Percentiles rank a stretch among this genome's conserved stretches.
Conservation (phyloP, 2,113 vertebrate genomes). For the Zosterops japonicus region DNA sequence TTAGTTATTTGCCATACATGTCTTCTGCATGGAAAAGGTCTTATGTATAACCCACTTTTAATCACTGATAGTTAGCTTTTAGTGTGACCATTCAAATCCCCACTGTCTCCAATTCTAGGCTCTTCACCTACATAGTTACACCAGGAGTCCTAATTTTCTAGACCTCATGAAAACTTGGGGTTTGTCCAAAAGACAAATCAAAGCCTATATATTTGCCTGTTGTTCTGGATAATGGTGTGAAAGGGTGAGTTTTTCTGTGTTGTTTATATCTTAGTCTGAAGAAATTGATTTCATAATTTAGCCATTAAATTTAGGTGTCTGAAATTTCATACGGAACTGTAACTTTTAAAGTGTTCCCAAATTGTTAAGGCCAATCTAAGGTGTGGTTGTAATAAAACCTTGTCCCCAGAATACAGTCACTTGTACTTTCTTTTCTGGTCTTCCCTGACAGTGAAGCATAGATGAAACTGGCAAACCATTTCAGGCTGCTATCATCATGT, state of each 20-base stretch:
- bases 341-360: background rate
- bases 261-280: background rate
- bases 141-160: background rate
- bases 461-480: background rate
- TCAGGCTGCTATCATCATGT: background rate
- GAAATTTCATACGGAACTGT: background rate
- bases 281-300: background rate
- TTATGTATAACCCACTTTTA: background rate
- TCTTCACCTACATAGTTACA: background rate
- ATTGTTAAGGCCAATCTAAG: background rate
- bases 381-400: background rate
- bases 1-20: background rate
- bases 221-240: background rate
- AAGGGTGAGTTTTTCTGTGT: background rate
- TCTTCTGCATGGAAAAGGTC: background rate
- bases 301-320: background rate
- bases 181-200: background rate
- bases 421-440: background rate
- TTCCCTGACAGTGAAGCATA: background rate
- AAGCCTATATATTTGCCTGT: accelerated
- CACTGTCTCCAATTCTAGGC: background rate
- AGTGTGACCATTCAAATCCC: background rate
- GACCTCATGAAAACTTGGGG: background rate
- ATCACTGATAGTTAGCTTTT: background rate
- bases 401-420: background rate